Percentiles rank a stretch among this genome's conserved stretches.
phyloP scores from a whole-genome alignment of 2,888 invertebrate genomes.

The Arrhopalites spinosus region DNA sequence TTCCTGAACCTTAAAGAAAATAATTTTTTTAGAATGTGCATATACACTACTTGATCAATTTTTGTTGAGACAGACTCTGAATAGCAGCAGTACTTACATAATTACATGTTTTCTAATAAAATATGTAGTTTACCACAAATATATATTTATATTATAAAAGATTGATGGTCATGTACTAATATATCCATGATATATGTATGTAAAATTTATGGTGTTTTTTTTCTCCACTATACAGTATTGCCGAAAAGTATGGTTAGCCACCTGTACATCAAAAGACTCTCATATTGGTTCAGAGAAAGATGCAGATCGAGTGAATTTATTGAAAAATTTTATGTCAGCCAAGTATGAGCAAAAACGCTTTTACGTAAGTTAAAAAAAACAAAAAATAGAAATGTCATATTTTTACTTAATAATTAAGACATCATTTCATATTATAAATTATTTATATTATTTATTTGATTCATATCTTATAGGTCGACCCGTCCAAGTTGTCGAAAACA shows the following conservation, averaged over 20 bases:
- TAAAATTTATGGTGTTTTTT: not conserved
- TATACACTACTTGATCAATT: no score
- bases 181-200: not conserved
- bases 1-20: no score
- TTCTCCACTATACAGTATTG: slow-evolving; percentile 79
- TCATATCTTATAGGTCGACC: not conserved
- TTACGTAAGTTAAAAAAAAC: slow-evolving; percentile 43
- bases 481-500: slow-evolving; percentile 51
- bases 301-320: slow-evolving; percentile 47
- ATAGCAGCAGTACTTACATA: no score
- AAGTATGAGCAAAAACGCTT: slow-evolving; percentile 56
- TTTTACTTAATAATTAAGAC: not conserved
- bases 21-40: no score
- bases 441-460: not conserved
- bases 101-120: no score
- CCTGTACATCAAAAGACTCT: slow-evolving; percentile 51
- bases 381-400: no score
- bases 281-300: slow-evolving; percentile 50
- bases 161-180: not conserved
- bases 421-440: not conserved
- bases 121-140: no score
- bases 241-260: slow-evolving; percentile 87
- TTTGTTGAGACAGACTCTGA: no score
- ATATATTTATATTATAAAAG: not conserved
- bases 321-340: slow-evolving; percentile 51